These are phyloP conservation scores for Pecten maximus DNA, from an alignment of 2,888 invertebrate species.

Conservation along the genomic window DNA sequence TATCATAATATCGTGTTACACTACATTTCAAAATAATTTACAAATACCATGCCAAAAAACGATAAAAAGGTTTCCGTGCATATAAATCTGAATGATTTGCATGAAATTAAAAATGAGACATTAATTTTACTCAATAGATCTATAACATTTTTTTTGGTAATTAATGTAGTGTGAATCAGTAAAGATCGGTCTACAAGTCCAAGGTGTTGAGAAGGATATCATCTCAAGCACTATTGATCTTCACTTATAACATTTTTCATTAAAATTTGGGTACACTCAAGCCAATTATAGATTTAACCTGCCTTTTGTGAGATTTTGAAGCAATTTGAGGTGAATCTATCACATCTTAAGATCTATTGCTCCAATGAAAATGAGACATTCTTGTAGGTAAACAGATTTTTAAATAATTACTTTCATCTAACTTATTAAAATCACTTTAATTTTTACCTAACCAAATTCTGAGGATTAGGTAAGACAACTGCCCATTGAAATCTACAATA, in stretches of 20 bases:
- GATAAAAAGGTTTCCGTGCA: not conserved
- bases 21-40: constrained; percentile 33
- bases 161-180: not conserved
- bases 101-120: constrained; percentile 18
- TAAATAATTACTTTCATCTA: not conserved
- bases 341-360: not conserved
- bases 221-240: not conserved
- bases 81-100: not conserved
- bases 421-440: too few relatives aligned
- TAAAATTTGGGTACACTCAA: not conserved
- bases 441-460: not conserved
- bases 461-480: not conserved
- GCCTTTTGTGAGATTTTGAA: not conserved
- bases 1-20: not conserved
- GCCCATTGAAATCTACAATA: not conserved
- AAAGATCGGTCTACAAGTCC: not conserved
- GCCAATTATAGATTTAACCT: not conserved
- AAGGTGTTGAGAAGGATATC: not conserved
- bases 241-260: not conserved
- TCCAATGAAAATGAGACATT: not conserved
- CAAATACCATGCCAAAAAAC: not conserved
- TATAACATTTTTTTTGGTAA: not conserved
- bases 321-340: not conserved
- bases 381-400: not conserved
- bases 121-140: constrained; percentile 13